A percentile compares a stretch with the other conserved stretches of the same genome.
These are phyloP conservation scores for Budorcas taxicolor DNA, from an alignment of 2,113 vertebrate genomes.

Conservation along the genomic window DNA sequence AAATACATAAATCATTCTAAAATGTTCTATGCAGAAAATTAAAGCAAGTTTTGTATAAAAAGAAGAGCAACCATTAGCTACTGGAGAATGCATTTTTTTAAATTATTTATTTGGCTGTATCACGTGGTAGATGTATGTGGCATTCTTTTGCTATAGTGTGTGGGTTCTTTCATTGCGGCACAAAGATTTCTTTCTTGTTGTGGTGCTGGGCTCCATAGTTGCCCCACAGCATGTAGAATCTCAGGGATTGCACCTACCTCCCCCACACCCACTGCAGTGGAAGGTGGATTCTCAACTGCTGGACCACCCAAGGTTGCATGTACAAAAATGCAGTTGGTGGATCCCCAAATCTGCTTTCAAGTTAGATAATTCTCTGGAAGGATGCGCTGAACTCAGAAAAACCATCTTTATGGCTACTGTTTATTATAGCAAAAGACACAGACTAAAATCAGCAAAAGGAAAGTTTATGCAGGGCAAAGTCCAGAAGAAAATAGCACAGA, in stretches of 20 bases:
- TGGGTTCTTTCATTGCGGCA: accelerated
- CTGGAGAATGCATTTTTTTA: not conserved
- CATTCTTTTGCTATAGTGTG: not conserved
- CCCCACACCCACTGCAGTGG: not conserved
- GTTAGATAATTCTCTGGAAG: not conserved
- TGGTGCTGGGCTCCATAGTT: not conserved
- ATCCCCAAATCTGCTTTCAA: not conserved
- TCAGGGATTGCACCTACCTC: not conserved
- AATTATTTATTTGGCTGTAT: not conserved
- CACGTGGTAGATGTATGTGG: not conserved
- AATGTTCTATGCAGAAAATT: not conserved
- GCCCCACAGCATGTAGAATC: not conserved
- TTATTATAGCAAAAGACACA: not conserved
- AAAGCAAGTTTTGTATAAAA: not conserved
- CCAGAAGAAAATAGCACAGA: not conserved
- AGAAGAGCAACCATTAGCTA: not conserved
- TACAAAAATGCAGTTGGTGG: not conserved
- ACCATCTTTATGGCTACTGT: not conserved
- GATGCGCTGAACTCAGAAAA: not conserved
- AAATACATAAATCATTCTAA: not conserved
- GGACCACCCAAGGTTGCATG: not conserved
- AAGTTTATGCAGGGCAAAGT: not conserved
- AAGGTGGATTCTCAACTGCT: not conserved
- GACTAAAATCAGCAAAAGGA: not conserved
- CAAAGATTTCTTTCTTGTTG: not conserved